A percentile compares a stretch with the other conserved stretches of the same genome.
Conservation (phyloP, 30 jellyfish, hydroid and myxozoan species). For the Hydra vulgaris region DNA sequence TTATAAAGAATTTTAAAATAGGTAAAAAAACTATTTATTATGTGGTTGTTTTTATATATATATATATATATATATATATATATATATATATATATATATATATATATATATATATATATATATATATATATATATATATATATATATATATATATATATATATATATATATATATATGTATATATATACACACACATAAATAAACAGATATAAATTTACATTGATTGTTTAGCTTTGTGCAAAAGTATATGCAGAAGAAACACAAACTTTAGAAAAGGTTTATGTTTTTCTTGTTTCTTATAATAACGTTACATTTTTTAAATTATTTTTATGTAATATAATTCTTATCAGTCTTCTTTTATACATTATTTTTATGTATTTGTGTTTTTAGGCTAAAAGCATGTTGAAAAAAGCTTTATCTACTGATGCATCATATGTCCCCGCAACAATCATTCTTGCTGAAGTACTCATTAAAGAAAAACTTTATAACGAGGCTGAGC, state of each 20-base stretch:
- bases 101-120: no score
- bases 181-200: no score
- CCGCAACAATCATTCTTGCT: constrained; percentile 66
- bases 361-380: not conserved
- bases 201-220: no score
- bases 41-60: no score
- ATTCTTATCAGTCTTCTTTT: constrained; percentile 46
- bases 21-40: no score
- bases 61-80: no score
- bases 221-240: constrained; percentile 94
- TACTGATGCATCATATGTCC: constrained; percentile 55
- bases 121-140: no score
- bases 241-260: constrained; percentile 51
- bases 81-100: no score
- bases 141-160: no score
- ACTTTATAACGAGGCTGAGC: constrained; percentile 57
- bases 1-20: no score
- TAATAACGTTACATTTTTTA: not conserved
- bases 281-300: not conserved
- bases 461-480: constrained; percentile 62
- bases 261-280: constrained; percentile 71
- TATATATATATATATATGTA: no score
- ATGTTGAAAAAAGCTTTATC: constrained; percentile 83
- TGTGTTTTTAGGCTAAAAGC: constrained; percentile 58
- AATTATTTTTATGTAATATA: not conserved